These are phyloP conservation scores for Typhlichthys eigenmanni DNA, from an alignment of 2,797 vertebrate genomes.

Conservation along the genomic window DNA sequence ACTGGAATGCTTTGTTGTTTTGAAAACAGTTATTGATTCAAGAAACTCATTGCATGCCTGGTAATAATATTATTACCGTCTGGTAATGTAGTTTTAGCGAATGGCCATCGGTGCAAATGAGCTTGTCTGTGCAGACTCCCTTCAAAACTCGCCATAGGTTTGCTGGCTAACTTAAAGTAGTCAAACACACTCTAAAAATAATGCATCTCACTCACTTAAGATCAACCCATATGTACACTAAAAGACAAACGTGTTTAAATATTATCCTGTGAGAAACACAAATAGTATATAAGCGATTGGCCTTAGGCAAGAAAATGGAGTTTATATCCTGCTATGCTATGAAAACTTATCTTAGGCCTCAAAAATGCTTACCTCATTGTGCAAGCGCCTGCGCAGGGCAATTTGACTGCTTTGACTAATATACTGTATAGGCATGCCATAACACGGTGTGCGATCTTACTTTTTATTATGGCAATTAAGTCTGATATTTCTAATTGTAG, in stretches of 20 bases:
- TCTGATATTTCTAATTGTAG: slow-evolving; percentile 11
- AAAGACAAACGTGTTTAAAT: slow-evolving; percentile 6
- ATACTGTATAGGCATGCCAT: too few relatives aligned
- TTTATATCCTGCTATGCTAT: slow-evolving; percentile 3
- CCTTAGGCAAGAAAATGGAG: neutral
- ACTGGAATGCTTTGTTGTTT: slow-evolving; percentile 2
- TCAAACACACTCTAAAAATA: slow-evolving; percentile 9
- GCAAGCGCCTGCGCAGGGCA: slow-evolving; percentile 20
- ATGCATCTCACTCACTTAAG: neutral
- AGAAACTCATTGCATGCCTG: slow-evolving; percentile 29
- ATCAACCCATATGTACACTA: neutral
- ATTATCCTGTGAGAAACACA: neutral
- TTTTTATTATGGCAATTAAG: slow-evolving; percentile 8
- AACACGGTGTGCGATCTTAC: slow-evolving; percentile 17
- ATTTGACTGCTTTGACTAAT: slow-evolving; percentile 19
- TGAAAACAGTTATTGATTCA: neutral
- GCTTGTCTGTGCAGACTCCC: neutral
- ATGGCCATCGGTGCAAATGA: slow-evolving; percentile 11
- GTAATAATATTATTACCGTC: slow-evolving; percentile 12
- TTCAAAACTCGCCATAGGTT: too few relatives aligned
- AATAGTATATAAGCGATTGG: neutral
- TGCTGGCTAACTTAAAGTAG: too few relatives aligned
- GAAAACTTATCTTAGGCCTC: slow-evolving; percentile 35
- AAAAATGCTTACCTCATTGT: slow-evolving; percentile 21
- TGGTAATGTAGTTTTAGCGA: slow-evolving; percentile 24